phyloP scores from a whole-genome alignment of 2,113 vertebrate genomes.

The Sylvia atricapilla region DNA sequence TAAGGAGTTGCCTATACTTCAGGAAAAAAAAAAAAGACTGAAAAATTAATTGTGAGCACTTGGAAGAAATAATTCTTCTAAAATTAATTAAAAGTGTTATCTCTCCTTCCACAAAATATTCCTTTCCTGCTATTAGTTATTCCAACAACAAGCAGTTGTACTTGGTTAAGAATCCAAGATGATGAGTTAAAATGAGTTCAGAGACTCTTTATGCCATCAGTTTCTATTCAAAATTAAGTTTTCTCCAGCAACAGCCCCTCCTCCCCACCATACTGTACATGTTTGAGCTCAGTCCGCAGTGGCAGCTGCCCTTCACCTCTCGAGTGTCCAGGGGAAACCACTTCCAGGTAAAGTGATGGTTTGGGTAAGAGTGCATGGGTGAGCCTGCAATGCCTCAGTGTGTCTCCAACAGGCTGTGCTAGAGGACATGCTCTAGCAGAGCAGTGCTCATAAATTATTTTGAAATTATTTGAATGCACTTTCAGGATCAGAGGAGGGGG shows the following conservation, averaged over 20 bases:
- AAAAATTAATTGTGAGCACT: background rate
- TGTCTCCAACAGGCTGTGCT: constrained; percentile 55
- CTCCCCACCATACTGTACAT: fast-evolving
- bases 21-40: fast-evolving
- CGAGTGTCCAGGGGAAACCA: background rate
- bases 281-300: background rate
- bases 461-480: constrained; percentile 23
- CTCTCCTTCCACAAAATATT: background rate
- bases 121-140: background rate
- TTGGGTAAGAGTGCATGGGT: fast-evolving
- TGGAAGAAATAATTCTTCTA: background rate
- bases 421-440: background rate
- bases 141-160: fast-evolving
- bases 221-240: background rate
- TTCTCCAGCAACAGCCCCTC: background rate
- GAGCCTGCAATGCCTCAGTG: background rate
- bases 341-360: background rate
- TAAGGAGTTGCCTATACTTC: background rate
- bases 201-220: background rate
- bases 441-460: background rate
- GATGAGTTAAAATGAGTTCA: background rate
- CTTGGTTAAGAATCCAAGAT: background rate
- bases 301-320: background rate
- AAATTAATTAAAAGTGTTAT: no score
- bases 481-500: background rate